Evolutionary conservation across 2,888 invertebrate genomes (phyloP).

Genomic region (Entomobrya multifasciata): DNA sequence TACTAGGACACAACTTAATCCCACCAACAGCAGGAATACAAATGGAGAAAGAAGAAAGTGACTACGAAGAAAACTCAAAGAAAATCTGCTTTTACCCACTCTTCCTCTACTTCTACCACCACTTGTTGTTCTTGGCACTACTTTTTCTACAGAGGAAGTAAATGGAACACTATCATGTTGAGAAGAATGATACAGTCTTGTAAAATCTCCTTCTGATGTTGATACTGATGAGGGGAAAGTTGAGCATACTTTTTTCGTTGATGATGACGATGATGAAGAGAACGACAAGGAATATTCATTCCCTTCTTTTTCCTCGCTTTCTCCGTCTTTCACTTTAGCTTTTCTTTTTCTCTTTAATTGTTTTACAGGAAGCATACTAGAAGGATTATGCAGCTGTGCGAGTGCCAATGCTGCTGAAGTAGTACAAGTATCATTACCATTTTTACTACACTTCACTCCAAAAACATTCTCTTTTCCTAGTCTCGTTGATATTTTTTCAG

Average conservation of each 20-base stretch:
- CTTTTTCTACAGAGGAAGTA: background rate
- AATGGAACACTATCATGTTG: background rate
- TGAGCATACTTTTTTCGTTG: slow-evolving; percentile 40
- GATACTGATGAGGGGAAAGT: background rate
- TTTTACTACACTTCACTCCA: slow-evolving; percentile 16
- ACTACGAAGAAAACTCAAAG: slow-evolving; percentile 20
- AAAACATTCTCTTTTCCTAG: too few relatives aligned
- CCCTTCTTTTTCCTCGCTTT: background rate
- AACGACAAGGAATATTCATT: slow-evolving; percentile 7
- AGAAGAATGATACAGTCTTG: background rate
- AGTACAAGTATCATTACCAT: background rate
- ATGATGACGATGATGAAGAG: background rate
- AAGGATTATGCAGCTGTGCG: slow-evolving; percentile 4
- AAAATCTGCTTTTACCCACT: slow-evolving; percentile 21
- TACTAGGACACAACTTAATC: slow-evolving; percentile 36
- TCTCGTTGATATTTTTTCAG: too few relatives aligned
- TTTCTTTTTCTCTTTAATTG: slow-evolving; percentile 19
- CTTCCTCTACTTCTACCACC: slow-evolving; percentile 37
- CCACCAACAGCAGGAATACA: slow-evolving; percentile 33
- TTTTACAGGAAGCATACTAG: slow-evolving; percentile 27
- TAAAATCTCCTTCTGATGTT: background rate
- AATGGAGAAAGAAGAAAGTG: slow-evolving; percentile 19
- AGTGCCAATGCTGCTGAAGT: background rate
- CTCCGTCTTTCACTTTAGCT: background rate
- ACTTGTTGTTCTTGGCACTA: slow-evolving; percentile 63